Base-by-base conservation (phyloP, 2,888 invertebrate genomes). In the Lagria hirta region DNA sequence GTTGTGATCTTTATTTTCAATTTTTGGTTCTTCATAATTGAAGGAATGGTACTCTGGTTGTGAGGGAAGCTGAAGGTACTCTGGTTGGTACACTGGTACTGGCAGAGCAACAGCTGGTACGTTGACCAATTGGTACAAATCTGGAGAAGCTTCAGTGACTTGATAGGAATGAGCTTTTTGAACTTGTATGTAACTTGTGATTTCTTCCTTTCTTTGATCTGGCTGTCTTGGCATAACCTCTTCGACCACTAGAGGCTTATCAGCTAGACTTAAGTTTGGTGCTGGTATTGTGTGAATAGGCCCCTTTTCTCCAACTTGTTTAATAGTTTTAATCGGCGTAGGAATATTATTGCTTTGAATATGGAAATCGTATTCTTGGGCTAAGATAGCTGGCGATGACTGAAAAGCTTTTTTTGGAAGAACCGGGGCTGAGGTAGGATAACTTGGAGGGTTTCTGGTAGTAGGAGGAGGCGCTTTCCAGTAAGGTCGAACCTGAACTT, bases 251-350 rank as follows among this genome's bases (percentile, higher is more conserved):
- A 75, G 77, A 0, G 83, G 82, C 58, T 79, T 82, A 64, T 83
- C 82, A 1, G 81, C 78, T 4, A 80, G 76, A 53, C 83, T 83
- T 32, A 90, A 74, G 73, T 89, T 88, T 4, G 90, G 90, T 13
- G 90, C 89, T 62, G 88, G 88, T 52, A 90, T 88, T 5, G 89
- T 88, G 70, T 88, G 88, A 64, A 90, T 89, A 2, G 88, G 88
- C 56, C 86, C 87, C 64, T 80, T 78, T 41, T 72, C 71, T 5
- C 68, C 72, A 23, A 70, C 52, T 58, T 71, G 72, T 42, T 72
- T 68, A 14, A 72, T 70, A 1, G 69, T 60, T 36, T 67, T 64
- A 2, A 55, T 49, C 26, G 61, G 62, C 2, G 57, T 58, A n/a
- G 68, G 66, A 30, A 69, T 70, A 40, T 53, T 66, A 43, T 68